Percentiles rank a stretch among this genome's conserved stretches.
These are phyloP conservation scores for Anastrepha ludens DNA, from an alignment of 1,140 invertebrate species.

Conservation along the genomic window DNA sequence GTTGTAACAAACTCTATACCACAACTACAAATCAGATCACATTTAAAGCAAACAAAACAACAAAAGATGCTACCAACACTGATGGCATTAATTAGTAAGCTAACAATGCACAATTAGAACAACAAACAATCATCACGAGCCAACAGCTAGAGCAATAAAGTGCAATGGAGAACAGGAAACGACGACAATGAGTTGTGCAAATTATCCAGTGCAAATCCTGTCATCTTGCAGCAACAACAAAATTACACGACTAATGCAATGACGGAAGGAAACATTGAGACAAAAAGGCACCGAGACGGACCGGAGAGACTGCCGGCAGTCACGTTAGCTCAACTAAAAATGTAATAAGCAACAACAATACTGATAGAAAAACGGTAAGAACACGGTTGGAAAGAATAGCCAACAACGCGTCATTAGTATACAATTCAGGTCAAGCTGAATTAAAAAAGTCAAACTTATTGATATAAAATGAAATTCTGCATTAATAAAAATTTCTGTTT, in stretches of 20 bases:
- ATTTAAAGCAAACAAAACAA: too few relatives aligned
- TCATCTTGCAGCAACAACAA: neutral
- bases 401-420: neutral
- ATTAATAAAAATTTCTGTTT: neutral
- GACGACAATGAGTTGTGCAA: neutral
- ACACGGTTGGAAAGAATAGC: too few relatives aligned
- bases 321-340: neutral
- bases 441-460: neutral
- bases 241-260: neutral
- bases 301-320: neutral
- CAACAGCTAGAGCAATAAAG: slow-evolving; percentile 11
- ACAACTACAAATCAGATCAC: too few relatives aligned
- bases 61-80: neutral
- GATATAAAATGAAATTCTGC: slow-evolving; percentile 9
- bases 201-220: neutral
- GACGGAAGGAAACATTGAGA: neutral
- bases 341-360: neutral
- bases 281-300: neutral
- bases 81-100: slow-evolving; percentile 41
- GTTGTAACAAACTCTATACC: too few relatives aligned
- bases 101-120: slow-evolving; percentile 43
- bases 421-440: neutral
- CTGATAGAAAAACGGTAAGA: neutral
- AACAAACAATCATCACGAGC: neutral
- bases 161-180: neutral